Conservation (phyloP, 2,113 vertebrate species). For the Herpetotheres cachinnans region DNA sequence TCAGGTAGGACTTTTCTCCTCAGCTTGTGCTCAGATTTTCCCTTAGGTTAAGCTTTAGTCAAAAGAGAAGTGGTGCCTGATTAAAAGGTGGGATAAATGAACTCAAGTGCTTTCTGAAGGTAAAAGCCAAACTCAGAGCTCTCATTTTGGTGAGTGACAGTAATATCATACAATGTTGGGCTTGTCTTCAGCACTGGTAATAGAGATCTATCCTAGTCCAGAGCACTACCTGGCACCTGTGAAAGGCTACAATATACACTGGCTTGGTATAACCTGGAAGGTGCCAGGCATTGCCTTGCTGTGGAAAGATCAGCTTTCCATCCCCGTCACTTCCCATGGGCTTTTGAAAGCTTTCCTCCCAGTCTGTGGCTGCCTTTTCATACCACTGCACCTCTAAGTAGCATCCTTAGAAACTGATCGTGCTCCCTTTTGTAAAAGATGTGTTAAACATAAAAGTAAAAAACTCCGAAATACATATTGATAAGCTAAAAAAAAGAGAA, state of each 20-base stretch:
- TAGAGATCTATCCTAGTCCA: not conserved
- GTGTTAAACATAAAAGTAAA: constrained; percentile 46
- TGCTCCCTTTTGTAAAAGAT: constrained; percentile 1
- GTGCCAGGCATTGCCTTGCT: not conserved
- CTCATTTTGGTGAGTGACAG: not conserved
- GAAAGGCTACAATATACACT: not conserved
- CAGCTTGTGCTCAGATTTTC: not conserved
- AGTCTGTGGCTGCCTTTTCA: constrained; percentile 2
- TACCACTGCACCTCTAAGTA: not conserved
- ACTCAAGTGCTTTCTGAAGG: not conserved
- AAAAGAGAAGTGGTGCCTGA: not conserved
- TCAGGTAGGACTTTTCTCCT: not conserved
- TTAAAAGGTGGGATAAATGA: constrained; percentile 18
- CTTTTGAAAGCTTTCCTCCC: constrained; percentile 5
- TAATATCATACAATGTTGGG: not conserved
- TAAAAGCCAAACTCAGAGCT: not conserved
- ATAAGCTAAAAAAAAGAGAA: not conserved
- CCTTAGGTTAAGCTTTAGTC: constrained; percentile 16
- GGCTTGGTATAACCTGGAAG: not conserved
- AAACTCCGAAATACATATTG: constrained; percentile 33
- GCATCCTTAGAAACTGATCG: not conserved
- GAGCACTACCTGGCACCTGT: not conserved
- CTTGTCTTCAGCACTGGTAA: not conserved
- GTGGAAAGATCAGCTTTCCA: not conserved
- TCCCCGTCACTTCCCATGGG: not conserved